Percentiles rank a stretch among this genome's conserved stretches.
phyloP scores from a whole-genome alignment of 2,113 vertebrate genomes.

The Psittacula cyanocephala region DNA sequence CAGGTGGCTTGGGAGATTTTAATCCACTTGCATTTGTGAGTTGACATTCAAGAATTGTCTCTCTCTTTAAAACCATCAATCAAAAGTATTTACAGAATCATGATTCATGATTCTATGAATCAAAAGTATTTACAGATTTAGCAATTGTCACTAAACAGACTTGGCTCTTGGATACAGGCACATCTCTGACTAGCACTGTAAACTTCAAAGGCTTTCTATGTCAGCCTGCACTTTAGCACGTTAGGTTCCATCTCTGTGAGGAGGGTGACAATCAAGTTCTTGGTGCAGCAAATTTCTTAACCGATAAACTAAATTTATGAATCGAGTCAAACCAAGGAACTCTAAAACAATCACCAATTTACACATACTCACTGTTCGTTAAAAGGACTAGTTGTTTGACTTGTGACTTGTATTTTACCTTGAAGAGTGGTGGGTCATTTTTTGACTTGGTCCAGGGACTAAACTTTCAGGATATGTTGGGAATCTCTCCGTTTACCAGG shows the following conservation, averaged over 20 bases:
- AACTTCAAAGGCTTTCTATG: background rate
- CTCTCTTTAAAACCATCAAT: background rate
- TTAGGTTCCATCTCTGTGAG: background rate
- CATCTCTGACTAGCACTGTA: background rate
- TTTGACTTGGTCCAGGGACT: background rate
- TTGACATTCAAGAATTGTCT: background rate
- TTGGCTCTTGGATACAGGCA: background rate
- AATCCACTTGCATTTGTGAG: background rate
- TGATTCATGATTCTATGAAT: constrained; percentile 9
- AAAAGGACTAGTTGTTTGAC: background rate
- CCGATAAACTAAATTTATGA: background rate
- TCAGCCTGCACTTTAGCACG: background rate
- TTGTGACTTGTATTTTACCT: background rate
- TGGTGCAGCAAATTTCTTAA: background rate
- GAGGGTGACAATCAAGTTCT: background rate
- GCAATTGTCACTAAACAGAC: background rate
- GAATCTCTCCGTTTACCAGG: background rate
- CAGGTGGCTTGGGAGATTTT: background rate
- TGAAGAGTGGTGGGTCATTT: background rate
- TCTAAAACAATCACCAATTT: background rate
- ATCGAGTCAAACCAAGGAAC: background rate
- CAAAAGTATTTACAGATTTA: background rate
- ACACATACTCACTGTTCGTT: background rate
- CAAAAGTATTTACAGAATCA: background rate
- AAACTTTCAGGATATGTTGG: background rate